Percentiles rank a stretch among this genome's conserved stretches.
These are phyloP conservation scores for Alcedo quadribrachys DNA, from an alignment of 2,797 vertebrate species.

Conservation along the genomic window DNA sequence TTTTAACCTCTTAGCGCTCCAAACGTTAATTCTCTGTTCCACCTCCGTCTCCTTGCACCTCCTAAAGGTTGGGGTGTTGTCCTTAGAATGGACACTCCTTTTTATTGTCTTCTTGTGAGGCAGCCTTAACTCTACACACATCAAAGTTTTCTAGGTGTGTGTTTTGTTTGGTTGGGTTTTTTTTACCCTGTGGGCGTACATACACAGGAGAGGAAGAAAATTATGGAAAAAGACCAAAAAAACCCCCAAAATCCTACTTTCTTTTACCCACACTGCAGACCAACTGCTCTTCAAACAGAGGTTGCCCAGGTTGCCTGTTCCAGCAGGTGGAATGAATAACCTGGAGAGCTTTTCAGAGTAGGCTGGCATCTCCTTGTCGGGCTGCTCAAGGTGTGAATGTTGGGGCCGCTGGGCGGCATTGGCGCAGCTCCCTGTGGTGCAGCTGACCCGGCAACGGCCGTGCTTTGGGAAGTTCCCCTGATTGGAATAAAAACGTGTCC, in stretches of 20 bases:
- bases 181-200: not conserved
- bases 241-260: not conserved
- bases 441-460: not conserved
- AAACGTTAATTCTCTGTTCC: not conserved
- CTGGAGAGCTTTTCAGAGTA: not conserved
- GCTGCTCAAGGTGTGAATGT: not conserved
- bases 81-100: not conserved
- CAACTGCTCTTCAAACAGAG: not conserved
- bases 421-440: not conserved
- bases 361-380: not conserved
- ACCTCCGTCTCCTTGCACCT: not conserved
- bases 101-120: not conserved
- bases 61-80: not conserved
- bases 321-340: not conserved
- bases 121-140: not conserved
- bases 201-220: not conserved
- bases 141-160: not conserved
- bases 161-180: not conserved
- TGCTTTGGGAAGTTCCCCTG: slow-evolving; percentile 23
- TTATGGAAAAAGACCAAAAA: too few relatives aligned
- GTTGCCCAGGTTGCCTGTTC: not conserved
- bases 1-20: slow-evolving; percentile 38
- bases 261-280: not conserved
- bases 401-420: not conserved
- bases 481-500: not conserved